Evolutionary conservation across 2,113 vertebrate species (phyloP).

Genomic region (Lipophrys pholis): DNA sequence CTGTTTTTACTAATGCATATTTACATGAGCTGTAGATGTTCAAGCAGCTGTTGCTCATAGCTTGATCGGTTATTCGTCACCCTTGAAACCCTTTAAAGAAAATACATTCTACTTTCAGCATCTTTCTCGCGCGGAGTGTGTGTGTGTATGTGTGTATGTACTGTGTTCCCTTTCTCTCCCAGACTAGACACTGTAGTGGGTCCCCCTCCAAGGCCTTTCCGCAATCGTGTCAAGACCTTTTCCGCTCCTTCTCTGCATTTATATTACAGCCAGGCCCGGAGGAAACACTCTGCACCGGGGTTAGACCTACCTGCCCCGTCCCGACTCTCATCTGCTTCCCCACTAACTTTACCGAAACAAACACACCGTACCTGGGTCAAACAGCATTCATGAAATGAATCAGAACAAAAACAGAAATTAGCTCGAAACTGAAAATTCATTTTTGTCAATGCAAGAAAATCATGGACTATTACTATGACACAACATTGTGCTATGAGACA

Average conservation of each 20-base stretch:
- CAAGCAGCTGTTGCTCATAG: too few species aligned
- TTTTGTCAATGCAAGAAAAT: background rate
- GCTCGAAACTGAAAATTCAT: background rate
- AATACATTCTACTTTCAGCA: too few species aligned
- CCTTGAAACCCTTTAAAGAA: background rate
- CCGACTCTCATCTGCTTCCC: slow-evolving; percentile 18
- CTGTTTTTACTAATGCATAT: too few species aligned
- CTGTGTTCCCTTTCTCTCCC: slow-evolving; percentile 65
- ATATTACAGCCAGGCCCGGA: slow-evolving; percentile 82
- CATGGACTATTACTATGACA: background rate
- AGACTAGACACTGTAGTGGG: slow-evolving; percentile 86
- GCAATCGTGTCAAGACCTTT: slow-evolving; percentile 80
- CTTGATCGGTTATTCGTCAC: too few species aligned
- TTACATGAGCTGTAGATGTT: too few species aligned
- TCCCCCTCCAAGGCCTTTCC: slow-evolving; percentile 76
- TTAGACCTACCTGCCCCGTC: slow-evolving; percentile 60
- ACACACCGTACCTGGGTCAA: slow-evolving; percentile 28
- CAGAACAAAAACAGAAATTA: background rate
- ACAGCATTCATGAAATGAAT: background rate
- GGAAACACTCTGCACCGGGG: slow-evolving; percentile 78
- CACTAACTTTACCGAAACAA: slow-evolving; percentile 30
- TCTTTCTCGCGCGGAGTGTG: background rate
- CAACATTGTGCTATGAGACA: background rate
- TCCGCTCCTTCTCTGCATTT: slow-evolving; percentile 83
- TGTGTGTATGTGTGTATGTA: slow-evolving; percentile 22